These are phyloP conservation scores for Mesorhabditis spiculigera DNA, from an alignment of 2,888 invertebrate species.

Conservation along the genomic window DNA sequence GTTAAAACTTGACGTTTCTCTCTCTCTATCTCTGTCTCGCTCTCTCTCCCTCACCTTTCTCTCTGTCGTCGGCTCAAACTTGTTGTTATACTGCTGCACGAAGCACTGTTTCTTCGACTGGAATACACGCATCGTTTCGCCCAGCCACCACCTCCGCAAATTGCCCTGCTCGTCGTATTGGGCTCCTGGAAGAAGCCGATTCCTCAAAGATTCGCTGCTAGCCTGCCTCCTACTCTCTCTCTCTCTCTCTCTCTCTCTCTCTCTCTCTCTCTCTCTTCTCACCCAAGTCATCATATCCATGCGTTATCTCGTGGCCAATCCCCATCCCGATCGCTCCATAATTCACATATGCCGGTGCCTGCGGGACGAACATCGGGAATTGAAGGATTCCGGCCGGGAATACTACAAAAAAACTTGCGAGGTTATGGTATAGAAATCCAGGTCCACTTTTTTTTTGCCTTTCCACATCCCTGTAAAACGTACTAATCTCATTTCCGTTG, in stretches of 20 bases:
- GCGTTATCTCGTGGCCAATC: conserved; percentile 53
- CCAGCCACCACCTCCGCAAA: conserved; percentile 47
- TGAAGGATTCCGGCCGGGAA: conserved; percentile 52
- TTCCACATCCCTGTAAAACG: not conserved
- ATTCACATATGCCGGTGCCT: conserved; percentile 43
- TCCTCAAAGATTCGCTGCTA: no score
- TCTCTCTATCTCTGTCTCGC: not conserved
- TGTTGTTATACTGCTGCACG: conserved; percentile 44
- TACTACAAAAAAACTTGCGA: conserved; percentile 25
- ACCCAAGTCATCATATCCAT: conserved; percentile 53
- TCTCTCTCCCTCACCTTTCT: conserved; percentile 20
- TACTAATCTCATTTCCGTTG: conserved; percentile 45
- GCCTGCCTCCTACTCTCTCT: no score
- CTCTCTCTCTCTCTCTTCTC: not conserved
- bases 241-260: not conserved
- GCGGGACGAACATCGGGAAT: conserved; percentile 46
- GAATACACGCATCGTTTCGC: conserved; percentile 43
- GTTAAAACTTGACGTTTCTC: not conserved
- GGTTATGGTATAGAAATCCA: not conserved
- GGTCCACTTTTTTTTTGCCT: not conserved
- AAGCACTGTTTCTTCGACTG: conserved; percentile 50
- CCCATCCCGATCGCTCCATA: conserved; percentile 52
- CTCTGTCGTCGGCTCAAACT: conserved; percentile 37
- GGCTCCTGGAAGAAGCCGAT: conserved; percentile 26
- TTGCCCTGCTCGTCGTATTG: conserved; percentile 49